phyloP scores from a whole-genome alignment of 1,140 invertebrate genomes.

The Babylonia areolata region DNA sequence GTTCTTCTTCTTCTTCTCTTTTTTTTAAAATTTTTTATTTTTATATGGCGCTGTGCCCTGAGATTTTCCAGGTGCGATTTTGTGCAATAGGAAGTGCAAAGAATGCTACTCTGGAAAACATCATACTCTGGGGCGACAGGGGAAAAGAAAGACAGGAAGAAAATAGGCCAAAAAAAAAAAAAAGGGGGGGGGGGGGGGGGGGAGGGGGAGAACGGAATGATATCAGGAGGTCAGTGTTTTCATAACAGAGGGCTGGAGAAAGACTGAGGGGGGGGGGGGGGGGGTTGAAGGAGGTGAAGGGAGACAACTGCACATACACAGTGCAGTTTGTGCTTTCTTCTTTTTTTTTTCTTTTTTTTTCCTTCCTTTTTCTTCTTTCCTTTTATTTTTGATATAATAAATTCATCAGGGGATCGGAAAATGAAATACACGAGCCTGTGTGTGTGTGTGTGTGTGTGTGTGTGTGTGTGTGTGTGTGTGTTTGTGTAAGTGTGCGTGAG shows the following conservation, averaged over 20 bases:
- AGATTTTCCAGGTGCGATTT: conserved; percentile 17
- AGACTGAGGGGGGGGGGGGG: too few relatives aligned
- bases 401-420: not conserved
- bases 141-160: not conserved
- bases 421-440: not conserved
- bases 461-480: too few relatives aligned
- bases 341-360: too few relatives aligned
- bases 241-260: too few relatives aligned
- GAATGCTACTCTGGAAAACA: not conserved
- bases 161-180: not conserved
- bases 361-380: too few relatives aligned
- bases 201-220: too few relatives aligned
- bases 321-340: not conserved
- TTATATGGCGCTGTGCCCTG: not conserved
- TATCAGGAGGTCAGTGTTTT: too few relatives aligned
- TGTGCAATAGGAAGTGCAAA: conserved; percentile 16
- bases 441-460: not conserved
- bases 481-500: not conserved
- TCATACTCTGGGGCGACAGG: not conserved
- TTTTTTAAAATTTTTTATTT: too few relatives aligned
- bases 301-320: not conserved
- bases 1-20: too few relatives aligned
- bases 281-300: too few relatives aligned
- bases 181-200: not conserved
- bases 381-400: too few relatives aligned